Base-by-base conservation (phyloP, 2,797 vertebrate genomes). In the Lemur catta region DNA sequence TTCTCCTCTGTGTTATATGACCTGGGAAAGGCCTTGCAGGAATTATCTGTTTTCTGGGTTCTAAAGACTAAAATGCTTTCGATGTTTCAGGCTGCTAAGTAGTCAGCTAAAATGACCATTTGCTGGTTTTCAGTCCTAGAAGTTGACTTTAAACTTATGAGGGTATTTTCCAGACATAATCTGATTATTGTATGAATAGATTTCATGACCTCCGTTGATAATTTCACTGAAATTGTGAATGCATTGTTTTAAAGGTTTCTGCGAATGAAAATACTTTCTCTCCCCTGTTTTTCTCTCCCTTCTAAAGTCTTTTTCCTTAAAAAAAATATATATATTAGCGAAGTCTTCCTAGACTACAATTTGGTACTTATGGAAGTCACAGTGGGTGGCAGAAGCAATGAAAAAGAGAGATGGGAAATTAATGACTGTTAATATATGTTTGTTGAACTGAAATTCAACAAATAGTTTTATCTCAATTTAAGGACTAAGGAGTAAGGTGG, bases 381-480 rank as follows among this genome's bases (percentile, higher is more conserved):
- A 41, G 52, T 72, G 30, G 24, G 11, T 79, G 24, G 33, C 41
- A 89, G 38, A 93, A 85, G 52, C 61, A 57, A 8, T 84, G 52
- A 81, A 55, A 95, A 50, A 41, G 6, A 82, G 22, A 11, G 9
- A 28, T 41, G 75, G 38, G 72, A 67, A 50, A 74, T 43, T 63
- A 61, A 38, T 81, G 48, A 55, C 50, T 15, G 0, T 57, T 86
- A 69, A n/a, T 61, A 50, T 5, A 2, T 61, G 72, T 89, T 57
- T 81, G 50, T 75, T 71, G 71, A 87, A 63, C 48, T 74, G 50
- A 85, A 89, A 85, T 65, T 85, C 17, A 65, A 18, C 24, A 6
- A 43, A n/a, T 76, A 67, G 11, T 82, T 93, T 89, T 52, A 30
- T 69, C 17, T 93, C 91, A 18, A 89, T 63, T 93, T 86, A 89